Evolutionary conservation across 2,113 vertebrate genomes (phyloP).

Genomic region (Kryptolebias marmoratus): DNA sequence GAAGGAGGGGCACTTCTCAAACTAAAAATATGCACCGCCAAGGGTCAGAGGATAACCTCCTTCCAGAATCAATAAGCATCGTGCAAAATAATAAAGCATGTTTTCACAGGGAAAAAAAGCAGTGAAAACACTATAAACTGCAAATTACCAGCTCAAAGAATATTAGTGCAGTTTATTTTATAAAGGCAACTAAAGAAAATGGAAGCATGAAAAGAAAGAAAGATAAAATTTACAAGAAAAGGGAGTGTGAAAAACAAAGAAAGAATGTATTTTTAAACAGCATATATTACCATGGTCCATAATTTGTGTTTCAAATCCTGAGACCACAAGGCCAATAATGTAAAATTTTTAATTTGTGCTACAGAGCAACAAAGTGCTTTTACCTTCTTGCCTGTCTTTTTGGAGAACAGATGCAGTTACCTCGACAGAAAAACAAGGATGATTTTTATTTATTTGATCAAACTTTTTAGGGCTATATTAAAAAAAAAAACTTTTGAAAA

Average conservation of each 20-base stretch:
- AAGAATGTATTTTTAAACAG: not conserved
- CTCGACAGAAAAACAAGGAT: too few relatives aligned
- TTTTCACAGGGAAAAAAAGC: constrained; percentile 8
- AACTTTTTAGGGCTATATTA: too few relatives aligned
- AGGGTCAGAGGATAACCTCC: constrained; percentile 62
- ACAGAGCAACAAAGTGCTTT: too few relatives aligned
- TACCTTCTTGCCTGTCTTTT: too few relatives aligned
- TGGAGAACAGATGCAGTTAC: too few relatives aligned
- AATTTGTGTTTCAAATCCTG: too few relatives aligned
- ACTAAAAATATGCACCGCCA: constrained; percentile 71
- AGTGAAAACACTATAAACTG: constrained; percentile 27
- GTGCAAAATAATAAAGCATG: constrained; percentile 39
- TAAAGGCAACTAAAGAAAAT: constrained; percentile 34
- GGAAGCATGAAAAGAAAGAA: constrained; percentile 4
- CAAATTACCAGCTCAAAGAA: constrained; percentile 10
- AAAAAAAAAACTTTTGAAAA: too few relatives aligned
- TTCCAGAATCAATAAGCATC: constrained; percentile 62
- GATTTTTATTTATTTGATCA: too few relatives aligned
- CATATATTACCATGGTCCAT: not conserved
- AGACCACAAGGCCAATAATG: too few relatives aligned
- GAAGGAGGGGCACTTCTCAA: constrained; percentile 46
- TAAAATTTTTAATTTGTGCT: too few relatives aligned
- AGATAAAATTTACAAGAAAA: not conserved
- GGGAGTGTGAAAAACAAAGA: not conserved
- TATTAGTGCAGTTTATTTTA: constrained; percentile 38